Base-by-base conservation (phyloP, 2,113 vertebrate species). In the Tyto alba region DNA sequence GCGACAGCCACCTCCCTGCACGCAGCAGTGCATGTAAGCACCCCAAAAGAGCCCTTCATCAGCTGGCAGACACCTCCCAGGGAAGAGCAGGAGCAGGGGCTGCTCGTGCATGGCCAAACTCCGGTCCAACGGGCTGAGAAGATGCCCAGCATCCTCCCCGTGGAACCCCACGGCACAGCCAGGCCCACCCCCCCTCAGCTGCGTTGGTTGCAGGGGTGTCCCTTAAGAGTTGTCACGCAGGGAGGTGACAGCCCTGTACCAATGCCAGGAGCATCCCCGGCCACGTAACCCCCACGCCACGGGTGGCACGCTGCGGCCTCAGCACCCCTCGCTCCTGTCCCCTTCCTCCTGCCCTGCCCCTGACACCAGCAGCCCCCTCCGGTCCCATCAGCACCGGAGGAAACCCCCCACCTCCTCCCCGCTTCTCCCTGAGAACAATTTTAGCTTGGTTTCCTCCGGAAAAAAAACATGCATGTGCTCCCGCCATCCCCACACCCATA, bases 361-460 rank as follows among this genome's bases (percentile, higher is more conserved):
- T 10, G 17, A 18, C 57, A 41, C 25, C 57, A 38, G 25, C 47
- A 84, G 43, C 43, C 29, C 30, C 45, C 13, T 47, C 53, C 74
- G 67, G 34, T 16, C 71, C 84, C 88, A 50, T 0, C 47, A n/a
- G 34, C 63, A 17, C 29, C 7, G 1, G 48, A 89, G 87, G 80
- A 71, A 93, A 93, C 26, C 13, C 53, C 53, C 14, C 22, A 50
- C 22, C 32, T 16, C 25, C 19, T 23, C 20, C 40, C 4, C 0
- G 0, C 40, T 73, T 4, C 38, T 34, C 74, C 56, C 34, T 1
- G 43, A 47, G 91, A 87, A 57, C 76, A 77, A 87, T 87, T 93
- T 86, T 62, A 80, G 73, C 84, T 69, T 17, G 4, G 38, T 71
- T 96, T 96, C 95, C 96, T 96, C 59, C 67, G 96, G 96, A 96